Percentiles rank a stretch among this genome's conserved stretches.
Evolutionary conservation across 92 coral and sea anemone genomes (phyloP).

Genomic region (Epizoanthus stellaris): DNA sequence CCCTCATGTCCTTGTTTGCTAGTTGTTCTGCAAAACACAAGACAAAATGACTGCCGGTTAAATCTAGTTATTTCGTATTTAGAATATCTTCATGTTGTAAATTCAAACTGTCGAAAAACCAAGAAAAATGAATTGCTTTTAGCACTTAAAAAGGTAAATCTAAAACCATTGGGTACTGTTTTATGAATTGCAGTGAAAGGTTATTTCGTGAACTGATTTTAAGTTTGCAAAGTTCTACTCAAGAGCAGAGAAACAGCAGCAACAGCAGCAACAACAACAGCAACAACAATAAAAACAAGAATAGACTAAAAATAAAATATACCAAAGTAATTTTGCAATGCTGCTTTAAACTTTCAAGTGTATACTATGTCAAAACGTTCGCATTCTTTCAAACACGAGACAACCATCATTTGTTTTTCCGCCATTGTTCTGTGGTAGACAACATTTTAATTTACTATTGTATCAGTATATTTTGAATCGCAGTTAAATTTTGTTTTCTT

Average conservation of each 20-base stretch:
- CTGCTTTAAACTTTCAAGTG: neutral
- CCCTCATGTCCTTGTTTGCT: conserved; percentile 23
- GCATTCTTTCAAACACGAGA: neutral
- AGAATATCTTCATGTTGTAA: neutral
- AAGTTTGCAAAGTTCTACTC: too few relatives aligned
- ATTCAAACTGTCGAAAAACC: neutral
- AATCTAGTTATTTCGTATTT: neutral
- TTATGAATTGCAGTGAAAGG: too few relatives aligned
- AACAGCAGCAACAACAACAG: too few relatives aligned
- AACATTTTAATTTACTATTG: neutral
- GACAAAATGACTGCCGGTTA: neutral
- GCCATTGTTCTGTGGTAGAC: neutral
- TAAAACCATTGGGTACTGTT: too few relatives aligned
- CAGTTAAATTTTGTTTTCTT: conserved; percentile 1
- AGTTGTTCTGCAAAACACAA: conserved; percentile 29
- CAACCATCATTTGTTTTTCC: neutral
- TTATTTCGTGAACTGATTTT: too few relatives aligned
- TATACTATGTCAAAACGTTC: neutral
- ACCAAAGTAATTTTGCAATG: neutral
- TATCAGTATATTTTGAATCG: neutral
- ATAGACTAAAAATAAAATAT: too few relatives aligned
- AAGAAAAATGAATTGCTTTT: neutral
- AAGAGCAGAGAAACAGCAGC: too few relatives aligned
- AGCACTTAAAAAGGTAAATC: too few relatives aligned
- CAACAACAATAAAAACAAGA: too few relatives aligned